phyloP scores from a whole-genome alignment of 2,797 vertebrate species.

The Bufotes viridis region DNA sequence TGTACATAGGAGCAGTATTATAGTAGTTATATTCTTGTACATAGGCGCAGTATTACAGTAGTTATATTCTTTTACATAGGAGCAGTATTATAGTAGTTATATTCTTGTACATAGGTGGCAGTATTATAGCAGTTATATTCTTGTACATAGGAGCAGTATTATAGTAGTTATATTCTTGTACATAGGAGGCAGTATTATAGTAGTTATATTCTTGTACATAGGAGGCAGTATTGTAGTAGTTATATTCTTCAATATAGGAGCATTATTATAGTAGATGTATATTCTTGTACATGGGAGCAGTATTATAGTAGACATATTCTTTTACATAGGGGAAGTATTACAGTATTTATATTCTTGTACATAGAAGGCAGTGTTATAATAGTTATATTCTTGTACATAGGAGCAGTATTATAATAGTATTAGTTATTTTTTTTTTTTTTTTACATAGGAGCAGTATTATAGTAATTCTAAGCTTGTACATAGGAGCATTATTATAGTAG shows the following conservation, averaged over 20 bases:
- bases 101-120: not conserved
- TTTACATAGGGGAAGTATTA: too few relatives aligned
- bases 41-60: not conserved
- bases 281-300: not conserved
- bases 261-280: slow-evolving; percentile 6
- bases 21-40: not conserved
- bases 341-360: too few relatives aligned
- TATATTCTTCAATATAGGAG: not conserved
- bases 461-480: too few relatives aligned
- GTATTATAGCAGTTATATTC: not conserved
- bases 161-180: not conserved
- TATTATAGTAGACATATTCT: not conserved
- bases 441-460: too few relatives aligned
- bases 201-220: too few relatives aligned
- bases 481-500: too few relatives aligned
- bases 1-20: too few relatives aligned
- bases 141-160: not conserved
- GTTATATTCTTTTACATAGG: not conserved
- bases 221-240: too few relatives aligned
- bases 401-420: too few relatives aligned
- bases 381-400: too few relatives aligned
- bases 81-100: not conserved
- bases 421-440: too few relatives aligned
- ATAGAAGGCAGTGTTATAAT: too few relatives aligned
- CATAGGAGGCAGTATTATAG: not conserved